Evolutionary conservation across 92 coral and sea anemone species (phyloP).

Genomic region (Palythoa grandis): DNA sequence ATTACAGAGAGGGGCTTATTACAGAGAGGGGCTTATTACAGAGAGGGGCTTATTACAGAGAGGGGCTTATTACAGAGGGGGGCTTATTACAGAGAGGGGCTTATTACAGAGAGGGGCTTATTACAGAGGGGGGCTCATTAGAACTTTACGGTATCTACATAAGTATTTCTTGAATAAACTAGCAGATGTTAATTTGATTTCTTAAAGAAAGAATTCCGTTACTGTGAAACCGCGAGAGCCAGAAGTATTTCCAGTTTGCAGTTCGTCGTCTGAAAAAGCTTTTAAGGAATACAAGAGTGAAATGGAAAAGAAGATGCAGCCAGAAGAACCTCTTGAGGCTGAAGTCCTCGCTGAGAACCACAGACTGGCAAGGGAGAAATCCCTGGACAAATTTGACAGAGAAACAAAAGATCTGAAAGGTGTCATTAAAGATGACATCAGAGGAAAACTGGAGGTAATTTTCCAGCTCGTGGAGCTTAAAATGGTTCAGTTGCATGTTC

Average conservation of each 20-base stretch:
- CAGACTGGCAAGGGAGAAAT: not conserved
- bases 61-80: too few species aligned
- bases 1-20: too few species aligned
- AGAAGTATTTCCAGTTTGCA: conserved; percentile 1
- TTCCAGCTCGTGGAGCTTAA: not conserved
- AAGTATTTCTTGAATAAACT: too few species aligned
- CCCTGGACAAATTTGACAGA: conserved; percentile 3
- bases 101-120: too few species aligned
- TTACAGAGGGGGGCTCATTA: too few species aligned
- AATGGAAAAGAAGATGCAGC: conserved; percentile 3
- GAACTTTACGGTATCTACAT: too few species aligned
- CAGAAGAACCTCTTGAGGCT: not conserved
- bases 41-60: too few species aligned
- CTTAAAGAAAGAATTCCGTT: not conserved
- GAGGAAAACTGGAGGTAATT: conserved; percentile 27
- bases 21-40: too few species aligned
- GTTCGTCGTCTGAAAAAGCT: not conserved
- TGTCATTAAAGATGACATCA: conserved; percentile 11
- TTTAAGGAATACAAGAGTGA: not conserved
- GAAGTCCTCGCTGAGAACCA: not conserved
- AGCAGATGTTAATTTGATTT: not conserved
- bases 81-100: too few species aligned
- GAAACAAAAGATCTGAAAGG: not conserved
- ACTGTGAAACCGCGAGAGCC: not conserved
- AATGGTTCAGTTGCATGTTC: not conserved